Base-by-base conservation (phyloP, 2,797 vertebrate species). In the Knipowitschia caucasica region DNA sequence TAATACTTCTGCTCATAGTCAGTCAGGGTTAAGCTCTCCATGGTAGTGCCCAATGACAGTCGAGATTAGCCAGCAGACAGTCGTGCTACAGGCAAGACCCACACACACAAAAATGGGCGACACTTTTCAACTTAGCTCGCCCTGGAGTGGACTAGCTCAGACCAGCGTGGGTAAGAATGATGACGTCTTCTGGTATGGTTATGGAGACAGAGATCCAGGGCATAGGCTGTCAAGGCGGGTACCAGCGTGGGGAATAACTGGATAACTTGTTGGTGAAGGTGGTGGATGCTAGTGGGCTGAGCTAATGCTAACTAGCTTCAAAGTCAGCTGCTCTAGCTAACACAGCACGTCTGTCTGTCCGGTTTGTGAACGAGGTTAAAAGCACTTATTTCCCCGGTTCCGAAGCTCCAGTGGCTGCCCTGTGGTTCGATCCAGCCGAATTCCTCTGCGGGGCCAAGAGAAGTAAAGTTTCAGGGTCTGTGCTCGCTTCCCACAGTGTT, bases 1-100 rank as follows among this genome's bases (percentile, higher is more conserved):
- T 97, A 98, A 71, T 96, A 98, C 77, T 95, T 96, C 91, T 98
- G 95, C 88, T 98, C 96, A 57, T 93, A 90, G 65, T 98, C 96
- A 78, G 83, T 98, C 83, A 98, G 81, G 78, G 94, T 96, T 81
- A 97, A 90, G 86, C 93, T 95, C 87, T 98, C 95, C 95, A 98
- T 98, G 71, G 85, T 93, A 33, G 65, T 33, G 36, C 56, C 56
- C 47, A 36, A 54, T 46, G 40, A 47, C 33, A 60, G 67, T 5
- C 56, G 66, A 64, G 73, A 58, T 64, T 51, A 72, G 67, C 78
- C 82, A 75, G 73, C 56, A 70, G 77, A 71, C 56, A 71, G 70
- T n/a, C n/a, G n/a, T n/a, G n/a, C n/a, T n/a, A n/a, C n/a, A n/a
- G 75, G 72, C 62, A 77, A 70, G 68, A 77, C 80, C 71, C 72